These are phyloP conservation scores for Metellina segmentata DNA, from an alignment of 2,888 invertebrate genomes.

Conservation along the genomic window DNA sequence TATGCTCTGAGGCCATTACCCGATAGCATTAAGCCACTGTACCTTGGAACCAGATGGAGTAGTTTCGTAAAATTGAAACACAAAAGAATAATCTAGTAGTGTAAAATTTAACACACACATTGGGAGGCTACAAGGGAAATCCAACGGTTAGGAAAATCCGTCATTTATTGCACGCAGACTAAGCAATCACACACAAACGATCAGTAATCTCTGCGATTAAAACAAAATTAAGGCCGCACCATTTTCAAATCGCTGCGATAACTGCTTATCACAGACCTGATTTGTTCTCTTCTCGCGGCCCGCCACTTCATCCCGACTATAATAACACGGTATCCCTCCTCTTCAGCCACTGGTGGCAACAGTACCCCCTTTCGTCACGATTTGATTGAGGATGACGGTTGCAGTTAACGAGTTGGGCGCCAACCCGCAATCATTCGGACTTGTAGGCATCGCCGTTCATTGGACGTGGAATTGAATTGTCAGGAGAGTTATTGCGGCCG, in stretches of 20 bases:
- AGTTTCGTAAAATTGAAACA: too few relatives aligned
- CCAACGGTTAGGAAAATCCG: too few relatives aligned
- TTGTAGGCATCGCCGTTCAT: neutral
- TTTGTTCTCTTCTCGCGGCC: neutral
- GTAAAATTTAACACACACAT: too few relatives aligned
- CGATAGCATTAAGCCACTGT: too few relatives aligned
- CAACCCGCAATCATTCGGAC: slow-evolving; percentile 4
- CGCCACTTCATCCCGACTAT: neutral
- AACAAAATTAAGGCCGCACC: neutral
- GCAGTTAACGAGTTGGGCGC: slow-evolving; percentile 14
- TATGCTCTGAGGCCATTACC: too few relatives aligned
- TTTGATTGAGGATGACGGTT: slow-evolving; percentile 7
- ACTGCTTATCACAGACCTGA: neutral
- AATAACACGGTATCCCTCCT: neutral
- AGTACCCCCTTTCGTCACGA: neutral
- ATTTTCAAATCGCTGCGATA: neutral
- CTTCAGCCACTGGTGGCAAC: neutral
- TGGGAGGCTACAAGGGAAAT: too few relatives aligned
- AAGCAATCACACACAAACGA: neutral
- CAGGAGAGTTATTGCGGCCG: neutral
- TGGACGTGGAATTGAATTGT: neutral
- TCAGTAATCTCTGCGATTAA: neutral
- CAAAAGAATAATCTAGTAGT: too few relatives aligned
- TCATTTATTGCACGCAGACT: too few relatives aligned
- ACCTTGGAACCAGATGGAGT: too few relatives aligned